A percentile compares a stretch with the other conserved stretches of the same genome.
Conservation (phyloP, 2,888 invertebrate genomes). For the Luperina testacea region DNA sequence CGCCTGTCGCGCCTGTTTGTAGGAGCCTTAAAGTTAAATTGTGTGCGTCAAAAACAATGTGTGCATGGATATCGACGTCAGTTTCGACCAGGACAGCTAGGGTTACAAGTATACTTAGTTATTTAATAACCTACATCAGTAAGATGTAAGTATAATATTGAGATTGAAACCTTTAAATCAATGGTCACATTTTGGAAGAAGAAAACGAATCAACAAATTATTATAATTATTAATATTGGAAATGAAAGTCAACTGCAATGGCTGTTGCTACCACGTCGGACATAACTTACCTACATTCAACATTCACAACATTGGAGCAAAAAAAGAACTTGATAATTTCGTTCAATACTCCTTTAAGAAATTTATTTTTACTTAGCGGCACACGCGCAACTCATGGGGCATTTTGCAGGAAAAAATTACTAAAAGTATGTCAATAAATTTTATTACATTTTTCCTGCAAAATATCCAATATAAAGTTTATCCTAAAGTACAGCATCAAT, state of each 20-base stretch:
- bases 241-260: neutral
- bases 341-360: neutral
- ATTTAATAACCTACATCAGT: too few relatives aligned
- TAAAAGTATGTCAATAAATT: too few relatives aligned
- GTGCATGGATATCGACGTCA: neutral
- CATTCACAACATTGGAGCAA: neutral
- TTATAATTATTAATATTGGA: neutral
- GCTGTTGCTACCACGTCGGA: neutral
- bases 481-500: neutral
- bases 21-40: neutral
- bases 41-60: neutral
- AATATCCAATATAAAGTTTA: neutral
- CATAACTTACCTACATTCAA: neutral
- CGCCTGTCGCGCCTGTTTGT: too few relatives aligned
- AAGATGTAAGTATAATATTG: too few relatives aligned
- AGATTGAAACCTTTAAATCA: neutral
- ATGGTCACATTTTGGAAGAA: neutral
- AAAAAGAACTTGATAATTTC: neutral
- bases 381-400: neutral
- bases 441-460: too few relatives aligned
- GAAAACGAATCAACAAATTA: neutral
- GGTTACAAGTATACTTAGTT: too few relatives aligned
- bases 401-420: too few relatives aligned
- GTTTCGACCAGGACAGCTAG: neutral
- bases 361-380: neutral